A percentile compares a stretch with the other conserved stretches of the same genome.
Conservation (phyloP, 2,888 invertebrate genomes). For the Venusia cambrica region DNA sequence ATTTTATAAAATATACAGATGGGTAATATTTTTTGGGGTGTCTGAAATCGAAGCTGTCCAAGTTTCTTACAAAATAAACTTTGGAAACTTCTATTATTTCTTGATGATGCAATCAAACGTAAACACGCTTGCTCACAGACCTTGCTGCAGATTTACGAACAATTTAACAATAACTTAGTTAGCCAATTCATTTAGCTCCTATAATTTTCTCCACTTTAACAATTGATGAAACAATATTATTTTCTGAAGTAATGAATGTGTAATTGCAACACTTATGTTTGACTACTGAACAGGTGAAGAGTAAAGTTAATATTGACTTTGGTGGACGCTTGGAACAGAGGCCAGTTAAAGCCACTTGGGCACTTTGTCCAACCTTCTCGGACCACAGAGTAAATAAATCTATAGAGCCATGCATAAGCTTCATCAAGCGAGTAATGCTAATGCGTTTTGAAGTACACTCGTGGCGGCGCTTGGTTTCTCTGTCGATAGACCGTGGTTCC, state of each 20-base stretch:
- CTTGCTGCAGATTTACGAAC: constrained; percentile 35
- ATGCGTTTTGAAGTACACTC: constrained; percentile 59
- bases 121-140: constrained; percentile 35
- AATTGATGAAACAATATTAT: constrained; percentile 4
- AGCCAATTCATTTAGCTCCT: constrained; percentile 14
- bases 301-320: constrained; percentile 53
- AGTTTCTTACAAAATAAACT: no score
- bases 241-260: constrained; percentile 29
- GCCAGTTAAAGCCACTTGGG: constrained; percentile 31
- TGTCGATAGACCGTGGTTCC: constrained; percentile 47
- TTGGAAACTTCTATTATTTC: no score
- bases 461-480: constrained; percentile 45
- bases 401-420: constrained; percentile 41
- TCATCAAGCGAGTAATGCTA: constrained; percentile 53
- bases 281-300: constrained; percentile 48
- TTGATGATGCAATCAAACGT: constrained; percentile 30
- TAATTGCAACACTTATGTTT: constrained; percentile 46
- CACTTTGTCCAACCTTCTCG: constrained; percentile 37
- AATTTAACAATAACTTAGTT: constrained; percentile 37
- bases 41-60: no score
- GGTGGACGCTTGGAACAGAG: constrained; percentile 31
- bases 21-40: no score
- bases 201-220: constrained; percentile 1
- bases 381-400: constrained; percentile 38
- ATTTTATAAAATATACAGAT: no score